Evolutionary conservation across 2,888 invertebrate genomes (phyloP).

Genomic region (Rhyacophila evoluta): DNA sequence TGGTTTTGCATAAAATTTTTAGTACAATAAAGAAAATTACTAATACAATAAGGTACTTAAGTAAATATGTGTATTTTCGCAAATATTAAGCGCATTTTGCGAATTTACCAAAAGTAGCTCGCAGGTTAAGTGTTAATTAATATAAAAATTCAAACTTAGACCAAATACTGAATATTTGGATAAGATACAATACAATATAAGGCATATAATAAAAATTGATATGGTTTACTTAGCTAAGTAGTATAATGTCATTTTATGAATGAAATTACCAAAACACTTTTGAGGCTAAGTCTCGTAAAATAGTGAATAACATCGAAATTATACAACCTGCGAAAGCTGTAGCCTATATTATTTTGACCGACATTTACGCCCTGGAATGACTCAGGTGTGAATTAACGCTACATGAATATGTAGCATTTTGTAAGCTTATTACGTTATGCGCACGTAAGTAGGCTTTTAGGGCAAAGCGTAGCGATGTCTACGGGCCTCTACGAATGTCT

Average conservation of each 20-base stretch:
- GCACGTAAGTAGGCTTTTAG: constrained; percentile 34
- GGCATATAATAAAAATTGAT: too few species aligned
- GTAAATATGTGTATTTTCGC: too few species aligned
- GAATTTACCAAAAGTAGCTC: too few species aligned
- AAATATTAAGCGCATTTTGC: too few species aligned
- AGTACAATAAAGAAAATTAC: too few species aligned
- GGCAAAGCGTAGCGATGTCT: constrained; percentile 25
- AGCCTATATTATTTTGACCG: neutral
- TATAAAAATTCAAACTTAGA: too few species aligned
- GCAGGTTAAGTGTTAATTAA: too few species aligned
- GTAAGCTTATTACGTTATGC: constrained; percentile 30
- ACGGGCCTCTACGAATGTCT: neutral
- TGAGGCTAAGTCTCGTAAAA: neutral
- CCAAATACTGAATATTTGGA: too few species aligned
- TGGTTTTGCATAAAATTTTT: too few species aligned
- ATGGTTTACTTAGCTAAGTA: neutral
- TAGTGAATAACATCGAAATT: neutral
- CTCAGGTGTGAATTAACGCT: constrained; percentile 24
- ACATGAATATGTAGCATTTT: constrained; percentile 18
- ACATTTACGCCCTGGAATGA: neutral
- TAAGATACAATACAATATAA: too few species aligned
- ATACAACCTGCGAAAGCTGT: neutral
- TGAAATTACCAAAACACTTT: neutral
- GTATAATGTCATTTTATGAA: neutral
- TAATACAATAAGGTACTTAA: too few species aligned